phyloP scores from a whole-genome alignment of 2,113 vertebrate genomes.

The Xyliphius kryptos region DNA sequence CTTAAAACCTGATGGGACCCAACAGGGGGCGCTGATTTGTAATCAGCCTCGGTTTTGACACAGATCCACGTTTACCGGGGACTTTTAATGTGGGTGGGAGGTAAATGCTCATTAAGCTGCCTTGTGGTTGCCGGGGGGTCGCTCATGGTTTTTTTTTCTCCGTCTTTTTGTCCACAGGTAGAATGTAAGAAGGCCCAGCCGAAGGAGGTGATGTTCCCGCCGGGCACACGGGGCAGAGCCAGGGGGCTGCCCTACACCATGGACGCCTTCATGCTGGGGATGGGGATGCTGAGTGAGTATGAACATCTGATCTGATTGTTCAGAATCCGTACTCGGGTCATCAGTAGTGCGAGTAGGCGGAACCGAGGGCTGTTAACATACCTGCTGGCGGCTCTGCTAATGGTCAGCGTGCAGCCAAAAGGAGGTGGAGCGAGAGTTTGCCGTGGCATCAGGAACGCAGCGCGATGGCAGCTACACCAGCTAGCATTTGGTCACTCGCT shows the following conservation, averaged over 20 bases:
- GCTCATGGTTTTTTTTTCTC: not conserved
- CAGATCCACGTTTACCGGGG: not conserved
- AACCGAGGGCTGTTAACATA: no score
- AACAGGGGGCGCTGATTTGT: constrained; percentile 9
- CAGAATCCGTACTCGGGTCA: no score
- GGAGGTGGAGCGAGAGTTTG: no score
- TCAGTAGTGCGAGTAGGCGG: no score
- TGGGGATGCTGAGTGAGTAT: constrained; percentile 90
- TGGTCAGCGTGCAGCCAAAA: no score
- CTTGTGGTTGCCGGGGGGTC: not conserved
- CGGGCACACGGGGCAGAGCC: constrained; percentile 88
- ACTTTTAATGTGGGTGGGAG: no score
- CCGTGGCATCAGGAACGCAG: no score
- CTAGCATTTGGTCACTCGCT: no score
- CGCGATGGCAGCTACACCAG: no score
- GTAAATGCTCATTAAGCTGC: not conserved
- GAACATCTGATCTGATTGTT: not conserved
- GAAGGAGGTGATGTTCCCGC: constrained; percentile 98
- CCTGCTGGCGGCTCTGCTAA: no score
- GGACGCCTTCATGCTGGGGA: constrained; percentile 98
- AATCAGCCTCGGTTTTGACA: not conserved
- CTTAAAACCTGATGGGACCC: not conserved
- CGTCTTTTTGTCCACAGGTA: constrained; percentile 64
- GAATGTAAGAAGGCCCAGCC: constrained; percentile 99
- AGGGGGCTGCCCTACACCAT: constrained; percentile 97